Base-by-base conservation (phyloP, 1,140 invertebrate genomes). In the Trichomalopsis sarcophagae region DNA sequence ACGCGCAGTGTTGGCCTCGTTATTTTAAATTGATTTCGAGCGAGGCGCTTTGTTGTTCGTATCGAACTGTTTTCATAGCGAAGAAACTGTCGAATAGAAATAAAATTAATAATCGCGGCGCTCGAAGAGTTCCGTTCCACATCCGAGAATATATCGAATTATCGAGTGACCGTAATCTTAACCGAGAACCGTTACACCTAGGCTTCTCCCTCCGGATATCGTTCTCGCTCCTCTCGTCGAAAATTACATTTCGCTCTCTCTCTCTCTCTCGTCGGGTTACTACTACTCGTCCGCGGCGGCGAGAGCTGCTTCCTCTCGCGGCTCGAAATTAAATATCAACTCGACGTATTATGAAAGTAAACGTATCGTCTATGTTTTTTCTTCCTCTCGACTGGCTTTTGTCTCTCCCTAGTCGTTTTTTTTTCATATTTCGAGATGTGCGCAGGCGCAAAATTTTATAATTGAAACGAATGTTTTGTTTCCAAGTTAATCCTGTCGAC, bases 291-390 rank as follows among this genome's bases (percentile, higher is more conserved):
- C 17, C 21, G 21, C 55, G 14, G 55, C 55, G 14, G 17, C 40
- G 9, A 10, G 40, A 40, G 40, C 74, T 73, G 55, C 11, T 50
- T 81, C 47, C 44, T 36, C 33, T 36, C 33, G 3, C 33, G 33
- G 33, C 33, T 23, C 36, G 47, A 80, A 79, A 86, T 86, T 86
- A 86, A 84, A 86, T 77, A 86, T 86, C 82, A 86, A 86, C 86
- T 78, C 55, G 5, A 62, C 21, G 21, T 84, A 81, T 86, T 86
- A 84, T 86, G 82, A 84, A 62, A 84, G 74, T n/a, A 86, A 86
- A 84, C 78, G 81, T 81, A 78, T 83, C 79, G 23, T 23, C 27
- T 13, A 36, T 83, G 11, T 78, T 84, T 84, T 55, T 55, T 36
- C 74, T n/a, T 21, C 27, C 27, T 33, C 27, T 33, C 17, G 36